These are phyloP conservation scores for Anneissia japonica DNA, from an alignment of 35 echinoderm and acorn worm genomes.

Conservation along the genomic window DNA sequence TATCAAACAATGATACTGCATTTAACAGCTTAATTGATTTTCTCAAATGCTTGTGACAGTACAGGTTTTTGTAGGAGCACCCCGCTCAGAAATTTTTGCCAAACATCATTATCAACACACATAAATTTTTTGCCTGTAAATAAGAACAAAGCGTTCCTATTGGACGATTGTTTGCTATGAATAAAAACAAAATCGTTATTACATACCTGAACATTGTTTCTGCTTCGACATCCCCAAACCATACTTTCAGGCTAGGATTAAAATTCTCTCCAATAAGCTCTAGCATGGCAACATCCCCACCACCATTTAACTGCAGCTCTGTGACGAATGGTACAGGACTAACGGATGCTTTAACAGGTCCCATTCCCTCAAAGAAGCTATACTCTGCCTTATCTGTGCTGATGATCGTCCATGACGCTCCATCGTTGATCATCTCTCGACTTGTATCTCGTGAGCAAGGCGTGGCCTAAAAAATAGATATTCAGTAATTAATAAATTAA, in stretches of 20 bases:
- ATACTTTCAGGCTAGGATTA: slow-evolving; percentile 73
- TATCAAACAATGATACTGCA: too few species aligned
- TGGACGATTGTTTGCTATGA: too few species aligned
- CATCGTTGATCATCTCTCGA: slow-evolving; percentile 94
- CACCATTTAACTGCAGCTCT: slow-evolving; percentile 91
- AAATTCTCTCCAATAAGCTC: slow-evolving; percentile 92
- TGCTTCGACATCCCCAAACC: slow-evolving; percentile 97
- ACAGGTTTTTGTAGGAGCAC: too few species aligned
- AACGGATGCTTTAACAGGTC: slow-evolving; percentile 73
- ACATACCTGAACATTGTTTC: slow-evolving; percentile 94
- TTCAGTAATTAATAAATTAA: too few species aligned
- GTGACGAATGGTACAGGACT: slow-evolving; percentile 80
- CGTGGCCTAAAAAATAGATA: slow-evolving; percentile 57
- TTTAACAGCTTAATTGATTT: too few species aligned
- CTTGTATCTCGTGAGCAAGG: slow-evolving; percentile 79
- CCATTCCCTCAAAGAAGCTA: slow-evolving; percentile 96
- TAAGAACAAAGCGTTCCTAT: too few species aligned
- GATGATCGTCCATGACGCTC: slow-evolving; percentile 93
- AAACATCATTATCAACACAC: too few species aligned
- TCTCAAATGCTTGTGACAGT: too few species aligned
- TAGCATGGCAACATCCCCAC: slow-evolving; percentile 94
- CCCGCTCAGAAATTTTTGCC: too few species aligned
- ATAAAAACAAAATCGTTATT: not conserved
- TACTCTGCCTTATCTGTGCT: slow-evolving; percentile 95
- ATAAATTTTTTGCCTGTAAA: too few species aligned